Percentiles rank a stretch among this genome's conserved stretches.
phyloP scores from a whole-genome alignment of 2,888 invertebrate genomes.

The Altica lythri region DNA sequence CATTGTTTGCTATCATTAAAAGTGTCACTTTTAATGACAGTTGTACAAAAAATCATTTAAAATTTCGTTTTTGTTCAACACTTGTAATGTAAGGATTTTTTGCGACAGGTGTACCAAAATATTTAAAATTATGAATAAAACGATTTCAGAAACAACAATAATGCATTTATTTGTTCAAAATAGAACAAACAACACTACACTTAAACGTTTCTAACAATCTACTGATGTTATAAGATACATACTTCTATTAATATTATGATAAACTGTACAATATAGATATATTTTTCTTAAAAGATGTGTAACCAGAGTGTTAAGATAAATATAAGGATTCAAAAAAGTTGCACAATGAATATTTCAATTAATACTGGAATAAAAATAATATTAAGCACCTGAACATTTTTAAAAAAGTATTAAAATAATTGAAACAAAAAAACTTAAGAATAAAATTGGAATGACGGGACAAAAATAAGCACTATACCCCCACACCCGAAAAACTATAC shows the following conservation, averaged over 20 bases:
- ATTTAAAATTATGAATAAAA: conserved; percentile 10
- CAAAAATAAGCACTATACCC: conserved; percentile 36
- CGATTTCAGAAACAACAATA: conserved; percentile 16
- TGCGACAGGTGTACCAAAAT: too few relatives aligned
- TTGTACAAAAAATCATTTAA: too few relatives aligned
- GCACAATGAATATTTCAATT: conserved; percentile 31
- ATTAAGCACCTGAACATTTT: conserved; percentile 21
- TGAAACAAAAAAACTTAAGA: conserved; percentile 41
- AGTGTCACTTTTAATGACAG: too few relatives aligned
- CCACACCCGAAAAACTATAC: conserved; percentile 41
- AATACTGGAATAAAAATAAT: conserved; percentile 41
- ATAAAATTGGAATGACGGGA: conserved; percentile 47
- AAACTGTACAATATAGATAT: conserved; percentile 39
- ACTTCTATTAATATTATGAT: conserved; percentile 16
- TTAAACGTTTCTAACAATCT: conserved; percentile 40
- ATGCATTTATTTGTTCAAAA: conserved; percentile 39
- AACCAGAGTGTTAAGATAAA: conserved; percentile 24
- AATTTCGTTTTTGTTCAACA: too few relatives aligned
- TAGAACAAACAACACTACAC: conserved; percentile 45
- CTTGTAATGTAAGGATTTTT: too few relatives aligned
- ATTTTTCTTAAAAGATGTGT: conserved; percentile 27
- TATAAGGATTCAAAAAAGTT: conserved; percentile 36
- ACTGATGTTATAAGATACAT: conserved; percentile 35
- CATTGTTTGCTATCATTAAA: too few relatives aligned
- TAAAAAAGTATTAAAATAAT: conserved; percentile 32